Evolutionary conservation across 2,797 vertebrate genomes (phyloP).

Genomic region (Hydrophis major): DNA sequence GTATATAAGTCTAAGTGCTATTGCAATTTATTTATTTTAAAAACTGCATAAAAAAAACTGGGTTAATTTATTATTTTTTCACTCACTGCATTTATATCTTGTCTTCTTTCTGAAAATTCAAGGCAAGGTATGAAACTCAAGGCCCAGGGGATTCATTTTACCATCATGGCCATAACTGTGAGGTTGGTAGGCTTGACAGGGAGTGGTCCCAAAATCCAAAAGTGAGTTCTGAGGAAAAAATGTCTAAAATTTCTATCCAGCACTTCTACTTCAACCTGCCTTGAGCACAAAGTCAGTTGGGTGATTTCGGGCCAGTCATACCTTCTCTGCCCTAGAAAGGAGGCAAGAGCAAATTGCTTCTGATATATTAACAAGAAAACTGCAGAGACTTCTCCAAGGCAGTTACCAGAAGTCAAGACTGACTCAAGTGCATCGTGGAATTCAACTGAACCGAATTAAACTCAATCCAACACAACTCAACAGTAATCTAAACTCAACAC

Average conservation of each 20-base stretch:
- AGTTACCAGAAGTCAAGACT: not conserved
- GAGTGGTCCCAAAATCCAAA: not conserved
- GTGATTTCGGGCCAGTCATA: not conserved
- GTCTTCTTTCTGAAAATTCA: not conserved
- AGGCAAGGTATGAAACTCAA: not conserved
- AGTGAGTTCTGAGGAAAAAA: not conserved
- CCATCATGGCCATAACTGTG: not conserved
- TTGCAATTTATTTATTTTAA: not conserved
- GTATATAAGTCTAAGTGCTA: too few relatives aligned
- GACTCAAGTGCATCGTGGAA: not conserved
- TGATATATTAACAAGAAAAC: not conserved
- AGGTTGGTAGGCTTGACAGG: not conserved
- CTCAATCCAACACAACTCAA: not conserved
- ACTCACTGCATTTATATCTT: not conserved
- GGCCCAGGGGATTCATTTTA: not conserved
- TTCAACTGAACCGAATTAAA: not conserved
- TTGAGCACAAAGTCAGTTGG: not conserved
- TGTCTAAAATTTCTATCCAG: not conserved
- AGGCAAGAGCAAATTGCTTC: not conserved
- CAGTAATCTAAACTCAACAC: not conserved
- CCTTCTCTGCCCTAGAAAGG: not conserved
- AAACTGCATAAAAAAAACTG: not conserved
- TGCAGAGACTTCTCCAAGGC: not conserved
- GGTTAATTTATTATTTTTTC: not conserved
- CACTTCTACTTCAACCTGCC: not conserved